Conservation (phyloP, 2,113 vertebrate genomes). For the Lasiurus borealis region DNA sequence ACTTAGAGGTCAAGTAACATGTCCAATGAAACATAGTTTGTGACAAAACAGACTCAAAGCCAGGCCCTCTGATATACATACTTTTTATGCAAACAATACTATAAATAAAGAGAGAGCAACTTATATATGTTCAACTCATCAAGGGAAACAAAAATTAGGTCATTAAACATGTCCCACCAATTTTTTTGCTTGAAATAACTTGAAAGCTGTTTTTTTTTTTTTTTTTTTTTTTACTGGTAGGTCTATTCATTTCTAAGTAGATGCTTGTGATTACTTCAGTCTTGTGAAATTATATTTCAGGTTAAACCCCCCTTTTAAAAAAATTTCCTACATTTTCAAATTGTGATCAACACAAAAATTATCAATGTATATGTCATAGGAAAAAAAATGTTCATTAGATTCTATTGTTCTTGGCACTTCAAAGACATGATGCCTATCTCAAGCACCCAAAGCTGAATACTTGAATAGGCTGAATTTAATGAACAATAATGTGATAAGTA, state of each 20-base stretch:
- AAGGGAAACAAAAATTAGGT: constrained; percentile 2
- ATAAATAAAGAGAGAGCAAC: constrained; percentile 19
- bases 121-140: background rate
- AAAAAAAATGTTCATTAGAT: background rate
- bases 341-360: constrained; percentile 12
- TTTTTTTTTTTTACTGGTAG: constrained; percentile 1
- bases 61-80: constrained; percentile 4
- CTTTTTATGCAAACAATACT: background rate
- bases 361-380: background rate
- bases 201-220: constrained; percentile 22
- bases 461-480: constrained; percentile 1
- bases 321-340: constrained; percentile 3
- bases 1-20: constrained; percentile 65
- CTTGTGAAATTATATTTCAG: constrained; percentile 58
- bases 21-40: constrained; percentile 34
- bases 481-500: background rate
- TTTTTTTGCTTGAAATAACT: background rate
- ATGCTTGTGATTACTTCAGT: constrained; percentile 57
- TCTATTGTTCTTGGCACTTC: constrained; percentile 35
- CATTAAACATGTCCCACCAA: background rate
- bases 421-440: background rate
- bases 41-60: constrained; percentile 50
- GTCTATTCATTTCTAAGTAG: background rate
- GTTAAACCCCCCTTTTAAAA: fast-evolving
- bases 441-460: background rate